These are phyloP conservation scores for Tenthredo distinguenda DNA, from an alignment of 2,888 invertebrate species.

Conservation along the genomic window DNA sequence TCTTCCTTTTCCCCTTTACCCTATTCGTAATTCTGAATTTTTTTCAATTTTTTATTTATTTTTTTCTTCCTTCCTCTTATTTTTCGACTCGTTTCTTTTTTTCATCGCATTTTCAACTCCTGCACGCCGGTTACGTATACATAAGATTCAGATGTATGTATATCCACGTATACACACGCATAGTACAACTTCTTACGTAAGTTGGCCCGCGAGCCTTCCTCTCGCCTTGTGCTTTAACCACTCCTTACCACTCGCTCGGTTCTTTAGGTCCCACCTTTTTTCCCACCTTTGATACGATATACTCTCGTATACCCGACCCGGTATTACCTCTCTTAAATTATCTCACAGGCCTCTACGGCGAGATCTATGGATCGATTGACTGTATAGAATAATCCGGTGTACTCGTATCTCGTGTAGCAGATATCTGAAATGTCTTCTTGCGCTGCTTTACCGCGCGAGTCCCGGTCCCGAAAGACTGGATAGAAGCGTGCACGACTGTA, in stretches of 20 bases:
- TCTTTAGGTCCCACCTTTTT: constrained; percentile 31
- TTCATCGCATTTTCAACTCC: neutral
- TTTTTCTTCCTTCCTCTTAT: neutral
- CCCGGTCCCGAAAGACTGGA: too few species aligned
- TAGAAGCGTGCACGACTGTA: too few species aligned
- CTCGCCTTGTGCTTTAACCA: neutral
- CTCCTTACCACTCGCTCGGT: neutral
- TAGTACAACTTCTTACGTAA: neutral
- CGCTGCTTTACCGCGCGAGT: too few species aligned
- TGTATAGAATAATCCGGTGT: neutral
- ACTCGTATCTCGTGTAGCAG: too few species aligned
- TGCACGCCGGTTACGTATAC: neutral
- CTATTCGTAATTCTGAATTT: constrained; percentile 5
- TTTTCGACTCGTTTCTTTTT: neutral
- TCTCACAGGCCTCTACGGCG: too few species aligned
- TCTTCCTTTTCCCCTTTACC: neutral
- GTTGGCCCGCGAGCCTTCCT: neutral
- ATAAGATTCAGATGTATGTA: neutral
- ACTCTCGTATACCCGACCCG: neutral
- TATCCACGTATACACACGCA: neutral
- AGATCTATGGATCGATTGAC: too few species aligned
- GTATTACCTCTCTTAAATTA: neutral
- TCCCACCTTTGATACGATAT: constrained; percentile 6
- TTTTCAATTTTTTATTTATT: neutral
- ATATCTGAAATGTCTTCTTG: too few species aligned